Percentiles rank a stretch among this genome's conserved stretches.
These are phyloP conservation scores for Gobius niger DNA, from an alignment of 2,113 vertebrate genomes.

Conservation along the genomic window DNA sequence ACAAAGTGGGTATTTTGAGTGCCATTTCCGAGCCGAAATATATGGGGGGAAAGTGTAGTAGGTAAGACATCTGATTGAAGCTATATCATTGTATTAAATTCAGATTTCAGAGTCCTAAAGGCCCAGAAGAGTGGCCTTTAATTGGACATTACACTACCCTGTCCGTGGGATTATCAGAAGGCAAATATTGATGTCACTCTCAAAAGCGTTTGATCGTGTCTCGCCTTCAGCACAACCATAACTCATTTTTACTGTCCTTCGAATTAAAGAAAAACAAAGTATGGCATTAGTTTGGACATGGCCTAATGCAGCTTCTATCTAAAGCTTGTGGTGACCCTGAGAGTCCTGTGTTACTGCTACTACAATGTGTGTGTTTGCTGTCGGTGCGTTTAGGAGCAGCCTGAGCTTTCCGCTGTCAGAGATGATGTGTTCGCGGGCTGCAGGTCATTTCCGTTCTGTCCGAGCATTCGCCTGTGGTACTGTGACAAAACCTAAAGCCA, in stretches of 20 bases:
- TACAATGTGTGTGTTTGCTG: slow-evolving; percentile 58
- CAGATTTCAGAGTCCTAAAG: too few species aligned
- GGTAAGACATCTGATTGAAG: too few species aligned
- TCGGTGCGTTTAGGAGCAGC: slow-evolving; percentile 58
- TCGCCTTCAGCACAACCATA: background rate
- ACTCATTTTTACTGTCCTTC: background rate
- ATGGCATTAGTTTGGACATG: background rate
- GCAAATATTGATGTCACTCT: too few species aligned
- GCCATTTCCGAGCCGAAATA: too few species aligned
- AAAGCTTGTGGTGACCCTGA: slow-evolving; percentile 36
- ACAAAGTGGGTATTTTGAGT: too few species aligned
- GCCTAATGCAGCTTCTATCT: slow-evolving; percentile 30
- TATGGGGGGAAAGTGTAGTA: too few species aligned
- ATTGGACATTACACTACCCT: too few species aligned
- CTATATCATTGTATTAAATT: too few species aligned
- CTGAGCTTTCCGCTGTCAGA: slow-evolving; percentile 57
- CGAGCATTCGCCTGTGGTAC: slow-evolving; percentile 70
- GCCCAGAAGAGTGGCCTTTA: too few species aligned
- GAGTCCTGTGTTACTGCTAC: slow-evolving; percentile 50
- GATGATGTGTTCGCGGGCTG: slow-evolving; percentile 52
- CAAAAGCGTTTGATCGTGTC: too few species aligned
- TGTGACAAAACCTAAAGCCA: slow-evolving; percentile 74
- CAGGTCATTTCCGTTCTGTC: slow-evolving; percentile 52
- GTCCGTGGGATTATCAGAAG: too few species aligned
- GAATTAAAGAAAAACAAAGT: background rate